These are phyloP conservation scores for Hypolimnas misippus DNA, from an alignment of 2,888 invertebrate genomes.

Conservation along the genomic window DNA sequence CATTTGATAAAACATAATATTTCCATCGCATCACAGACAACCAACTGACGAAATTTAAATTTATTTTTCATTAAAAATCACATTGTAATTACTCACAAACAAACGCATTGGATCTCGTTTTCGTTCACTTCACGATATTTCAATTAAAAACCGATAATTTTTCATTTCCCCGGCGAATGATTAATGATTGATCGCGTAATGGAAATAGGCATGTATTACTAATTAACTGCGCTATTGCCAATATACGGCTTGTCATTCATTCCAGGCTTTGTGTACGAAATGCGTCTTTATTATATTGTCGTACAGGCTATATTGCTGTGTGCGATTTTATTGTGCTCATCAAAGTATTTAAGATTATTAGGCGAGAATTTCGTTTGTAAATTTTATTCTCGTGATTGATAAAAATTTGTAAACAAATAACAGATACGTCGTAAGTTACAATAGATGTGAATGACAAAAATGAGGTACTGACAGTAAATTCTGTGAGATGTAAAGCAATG, in stretches of 20 bases:
- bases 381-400: no score
- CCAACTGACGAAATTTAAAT: slow-evolving; percentile 1
- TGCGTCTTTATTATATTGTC: background rate
- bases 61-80: slow-evolving; percentile 12
- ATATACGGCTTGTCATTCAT: background rate
- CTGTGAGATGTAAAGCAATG: no score
- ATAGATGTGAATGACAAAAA: no score
- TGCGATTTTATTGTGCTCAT: background rate
- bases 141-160: slow-evolving; percentile 36
- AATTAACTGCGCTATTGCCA: slow-evolving; percentile 14
- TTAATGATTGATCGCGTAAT: slow-evolving; percentile 18
- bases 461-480: no score
- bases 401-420: no score
- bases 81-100: slow-evolving; percentile 11
- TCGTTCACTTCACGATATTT: slow-evolving; percentile 24
- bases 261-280: background rate
- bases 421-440: no score
- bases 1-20: background rate
- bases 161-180: slow-evolving; percentile 31
- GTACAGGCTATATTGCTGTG: background rate
- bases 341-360: no score
- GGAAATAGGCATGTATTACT: slow-evolving; percentile 24
- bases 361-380: no score
- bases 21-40: background rate
- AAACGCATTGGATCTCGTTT: slow-evolving; percentile 9